Base-by-base conservation (phyloP, 2,888 invertebrate species). In the Brachypterus glaber region DNA sequence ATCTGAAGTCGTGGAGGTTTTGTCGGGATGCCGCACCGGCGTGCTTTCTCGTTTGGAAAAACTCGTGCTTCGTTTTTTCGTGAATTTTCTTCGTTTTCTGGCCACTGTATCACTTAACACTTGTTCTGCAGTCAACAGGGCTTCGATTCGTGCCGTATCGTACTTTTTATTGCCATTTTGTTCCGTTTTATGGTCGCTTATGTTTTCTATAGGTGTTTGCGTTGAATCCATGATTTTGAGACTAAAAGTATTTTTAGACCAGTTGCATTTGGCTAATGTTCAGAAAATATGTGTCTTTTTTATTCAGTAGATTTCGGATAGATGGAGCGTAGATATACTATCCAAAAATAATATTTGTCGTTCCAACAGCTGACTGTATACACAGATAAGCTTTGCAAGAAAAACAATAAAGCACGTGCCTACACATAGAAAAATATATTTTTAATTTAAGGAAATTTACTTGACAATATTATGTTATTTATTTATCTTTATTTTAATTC, bases 11-110 rank as follows among this genome's bases (percentile, higher is more conserved):
- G 53, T 52, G 12, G 44, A 33, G 41, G 52, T 45, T 13, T 48
- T 53, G 25, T 51, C 47, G 3, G 46, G 33, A 37, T 71, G 71
- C 30, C 74, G 70, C 11, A 71, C 69, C 21, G 81, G 79, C 5
- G 79, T 77, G 32, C 76, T 74, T 41, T 80, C 80, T 47, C 80
- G 74, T 36, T 69, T 68, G 16, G 69, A 69, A 15, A 73, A 59
- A 16, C 66, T 66, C 38, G 66, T 64, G 39, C 67, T 66, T 54
- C 73, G 67, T 45, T 72, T 74, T 53, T 73, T 75, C 0, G 75
- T 72, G 27, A 77, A 62, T 46, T 73, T 76, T 43, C 82, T 70
- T 32, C 79, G 70, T 50, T 76, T 76, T 37, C 76, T 71, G 26
- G 68, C 64, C 35, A 76, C 64, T 12, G 72, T 68, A 57, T 74